Base-by-base conservation (phyloP, 92 coral and sea anemone species). In the Galaxea fascicularis region DNA sequence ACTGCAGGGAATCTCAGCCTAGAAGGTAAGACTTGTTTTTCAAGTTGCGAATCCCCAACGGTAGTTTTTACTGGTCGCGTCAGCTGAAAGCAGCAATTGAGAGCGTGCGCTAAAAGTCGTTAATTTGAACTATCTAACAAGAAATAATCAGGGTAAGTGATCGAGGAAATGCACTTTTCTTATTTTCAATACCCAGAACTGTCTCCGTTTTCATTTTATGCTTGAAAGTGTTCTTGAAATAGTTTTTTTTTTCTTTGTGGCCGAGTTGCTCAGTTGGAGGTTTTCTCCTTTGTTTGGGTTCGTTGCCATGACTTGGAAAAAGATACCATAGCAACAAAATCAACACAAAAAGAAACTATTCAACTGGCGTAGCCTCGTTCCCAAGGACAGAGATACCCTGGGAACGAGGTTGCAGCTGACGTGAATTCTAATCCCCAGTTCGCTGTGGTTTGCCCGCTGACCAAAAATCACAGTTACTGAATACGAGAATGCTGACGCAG, bases 11-110 rank as follows among this genome's bases (percentile, higher is more conserved):
- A 62, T 77, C 16, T 44, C 72, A 24, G 21, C 25, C 3, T 24
- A 8, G 21, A 62, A 77, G 82, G 82, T 77, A 63, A 45, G 82
- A 8, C 9, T 56, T 56, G 18, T 74, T 60, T n/a, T 56, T 49
- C 8, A 0, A 31, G 30, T 29, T 4, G n/a, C 21, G 17, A 57
- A 12, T 0, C 10, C 29, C 11, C 16, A 18, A 8, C 21, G 62
- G 0, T 15, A 11, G 18, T 11, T 76, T 75, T 35, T 35, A 16
- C 27, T 7, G 10, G 11, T 20, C 3, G 80, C 68, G 15, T 76
- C 24, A 1, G 45, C 24, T 45, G 27, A 10, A 1, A 25, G n/a
- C 24, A 47, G 41, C 6, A 47, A 22, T 22, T 76, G 15, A 8
- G 18, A 11, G 56, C 52, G 13, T 24, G 54, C 8, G 70, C 70